A percentile compares a stretch with the other conserved stretches of the same genome.
These are phyloP conservation scores for Hedychridium roseum DNA, from an alignment of 2,888 invertebrate genomes.

Conservation along the genomic window DNA sequence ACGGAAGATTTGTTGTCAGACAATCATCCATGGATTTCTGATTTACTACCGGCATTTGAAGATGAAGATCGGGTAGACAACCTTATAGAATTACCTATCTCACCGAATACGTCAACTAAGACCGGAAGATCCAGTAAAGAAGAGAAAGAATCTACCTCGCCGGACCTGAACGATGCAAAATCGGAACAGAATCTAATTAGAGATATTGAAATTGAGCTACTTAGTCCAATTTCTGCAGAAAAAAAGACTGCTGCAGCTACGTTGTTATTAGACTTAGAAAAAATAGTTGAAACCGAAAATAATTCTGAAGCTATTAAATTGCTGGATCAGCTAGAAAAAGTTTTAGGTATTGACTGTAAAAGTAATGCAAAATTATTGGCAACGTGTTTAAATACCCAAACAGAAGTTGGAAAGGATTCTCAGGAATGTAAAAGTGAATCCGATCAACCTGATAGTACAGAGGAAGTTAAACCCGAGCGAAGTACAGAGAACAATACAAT, in stretches of 20 bases:
- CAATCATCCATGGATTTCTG: slow-evolving; percentile 44
- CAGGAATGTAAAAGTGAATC: slow-evolving; percentile 10
- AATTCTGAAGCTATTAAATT: slow-evolving; percentile 50
- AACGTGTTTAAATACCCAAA: slow-evolving; percentile 35
- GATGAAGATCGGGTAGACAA: slow-evolving; percentile 45
- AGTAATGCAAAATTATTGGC: slow-evolving; percentile 50
- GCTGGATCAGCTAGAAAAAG: slow-evolving; percentile 50
- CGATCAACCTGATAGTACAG: slow-evolving; percentile 19
- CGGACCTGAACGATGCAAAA: slow-evolving; percentile 1
- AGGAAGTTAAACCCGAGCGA: slow-evolving; percentile 23
- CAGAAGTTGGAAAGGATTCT: slow-evolving; percentile 27
- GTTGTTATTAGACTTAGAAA: slow-evolving; percentile 52
- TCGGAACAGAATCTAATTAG: slow-evolving; percentile 9
- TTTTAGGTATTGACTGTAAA: slow-evolving; percentile 47
- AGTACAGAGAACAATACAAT: slow-evolving; percentile 32
- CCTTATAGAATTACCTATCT: slow-evolving; percentile 50
- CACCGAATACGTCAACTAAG: slow-evolving; percentile 30
- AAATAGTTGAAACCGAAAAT: slow-evolving; percentile 48
- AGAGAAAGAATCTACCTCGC: no score
- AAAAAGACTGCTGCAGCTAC: slow-evolving; percentile 45
- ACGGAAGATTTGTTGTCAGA: slow-evolving; percentile 46
- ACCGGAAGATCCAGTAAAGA: no score
- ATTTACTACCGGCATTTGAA: slow-evolving; percentile 49
- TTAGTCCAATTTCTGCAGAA: slow-evolving; percentile 29
- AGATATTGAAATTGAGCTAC: slow-evolving; percentile 46